Conservation (phyloP, 2,797 vertebrate genomes). For the Tiaroga cobitis region DNA sequence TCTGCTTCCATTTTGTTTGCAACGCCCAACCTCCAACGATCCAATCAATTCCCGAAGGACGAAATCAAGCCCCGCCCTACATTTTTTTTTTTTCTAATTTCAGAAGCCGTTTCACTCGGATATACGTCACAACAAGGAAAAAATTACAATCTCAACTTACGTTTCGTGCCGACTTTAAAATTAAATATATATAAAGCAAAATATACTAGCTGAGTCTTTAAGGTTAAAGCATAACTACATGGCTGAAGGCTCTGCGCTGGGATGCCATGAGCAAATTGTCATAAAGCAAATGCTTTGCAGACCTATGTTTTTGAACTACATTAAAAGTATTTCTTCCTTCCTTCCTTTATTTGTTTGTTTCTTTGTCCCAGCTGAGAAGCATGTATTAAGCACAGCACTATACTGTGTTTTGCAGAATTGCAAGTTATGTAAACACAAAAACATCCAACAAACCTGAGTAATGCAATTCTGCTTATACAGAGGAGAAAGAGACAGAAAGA, state of each 20-base stretch:
- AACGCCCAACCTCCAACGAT: too few relatives aligned
- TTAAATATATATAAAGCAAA: neutral
- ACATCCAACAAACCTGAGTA: slow-evolving; percentile 51
- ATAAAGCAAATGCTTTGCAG: neutral
- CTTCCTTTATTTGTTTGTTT: neutral
- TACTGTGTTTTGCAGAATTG: neutral
- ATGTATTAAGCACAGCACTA: neutral
- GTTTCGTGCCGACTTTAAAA: too few relatives aligned
- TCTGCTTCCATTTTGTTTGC: too few relatives aligned
- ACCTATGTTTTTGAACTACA: neutral
- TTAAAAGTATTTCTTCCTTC: neutral
- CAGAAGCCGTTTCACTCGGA: too few relatives aligned
- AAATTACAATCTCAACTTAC: too few relatives aligned
- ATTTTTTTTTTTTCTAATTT: too few relatives aligned
- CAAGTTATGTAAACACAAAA: neutral
- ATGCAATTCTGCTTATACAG: slow-evolving; percentile 40
- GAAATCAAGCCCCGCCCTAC: too few relatives aligned
- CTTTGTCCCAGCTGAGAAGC: neutral
- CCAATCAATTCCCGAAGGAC: too few relatives aligned
- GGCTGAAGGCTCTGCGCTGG: neutral
- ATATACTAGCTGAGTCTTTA: neutral
- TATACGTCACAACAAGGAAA: too few relatives aligned
- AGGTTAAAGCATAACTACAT: neutral
- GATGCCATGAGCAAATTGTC: neutral
- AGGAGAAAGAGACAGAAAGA: slow-evolving; percentile 17